Base-by-base conservation (phyloP, 2,888 invertebrate species). In the Diarsia rubi region DNA sequence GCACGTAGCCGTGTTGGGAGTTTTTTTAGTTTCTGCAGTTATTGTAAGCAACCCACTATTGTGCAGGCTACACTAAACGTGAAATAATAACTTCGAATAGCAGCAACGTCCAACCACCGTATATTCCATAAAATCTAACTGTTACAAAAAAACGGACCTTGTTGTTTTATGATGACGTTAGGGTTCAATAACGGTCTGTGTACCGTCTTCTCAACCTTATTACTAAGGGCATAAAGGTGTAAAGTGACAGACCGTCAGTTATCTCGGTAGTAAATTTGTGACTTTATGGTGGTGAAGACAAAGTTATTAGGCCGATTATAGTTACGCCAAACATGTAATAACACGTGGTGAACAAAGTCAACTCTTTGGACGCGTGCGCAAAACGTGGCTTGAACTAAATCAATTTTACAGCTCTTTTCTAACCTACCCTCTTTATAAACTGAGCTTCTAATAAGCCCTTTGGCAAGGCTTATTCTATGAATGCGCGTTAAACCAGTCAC, bases 51-150 rank as follows among this genome's bases (percentile, higher is more conserved):
- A 52, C 19, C 24, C 31, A 71, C 19, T 16, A 4, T 24, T 16
- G 8, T 21, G 19, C n/a, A 52, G n/a, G 24, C 11, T 45, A 37
- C 5, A 21, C 14, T n/a, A 19, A 31, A 47, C 45, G 8, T 37
- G 3, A 45, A n/a, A n/a, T n/a, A n/a, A n/a, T n/a, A n/a, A n/a
- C 24, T 31, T 8, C 12, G 8, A 57, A 14, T 37, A 75, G 31
- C 3, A 75, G 16, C 44, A 49, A 60, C 59, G 16, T 44, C 49
- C 78, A 77, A 77, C 66, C 77, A 59, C 21, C 27, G 6, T 24
- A 45, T 45, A 9, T 47, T 16, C 19, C 47, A 19, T 19, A n/a
- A 11, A 21, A 11, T 49, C 4, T 21, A 47, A 47, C 47, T n/a
- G 3, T 3, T 4, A n/a, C 52, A 52, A 52, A 52, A 12, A 52